Evolutionary conservation across 1,140 invertebrate genomes (phyloP).

Genomic region (Trichogramma pretiosum): DNA sequence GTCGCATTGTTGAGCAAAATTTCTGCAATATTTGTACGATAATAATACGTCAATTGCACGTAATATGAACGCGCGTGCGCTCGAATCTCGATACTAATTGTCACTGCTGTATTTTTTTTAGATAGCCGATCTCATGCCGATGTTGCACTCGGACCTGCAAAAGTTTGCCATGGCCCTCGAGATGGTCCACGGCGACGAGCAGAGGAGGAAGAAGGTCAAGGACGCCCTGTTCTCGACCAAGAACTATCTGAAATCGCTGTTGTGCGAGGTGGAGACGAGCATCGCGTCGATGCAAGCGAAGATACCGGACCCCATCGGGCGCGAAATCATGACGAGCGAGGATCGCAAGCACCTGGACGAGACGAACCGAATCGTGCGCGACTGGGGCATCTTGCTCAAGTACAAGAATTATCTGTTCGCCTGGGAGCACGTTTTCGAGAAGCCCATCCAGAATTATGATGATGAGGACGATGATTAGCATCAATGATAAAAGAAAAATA

Average conservation of each 20-base stretch:
- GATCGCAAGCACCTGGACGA: conserved; percentile 37
- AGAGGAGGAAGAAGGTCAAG: conserved; percentile 14
- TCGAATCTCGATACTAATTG: too few species aligned
- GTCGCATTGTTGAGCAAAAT: too few species aligned
- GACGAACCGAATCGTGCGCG: conserved; percentile 37
- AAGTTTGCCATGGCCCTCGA: conserved; percentile 45
- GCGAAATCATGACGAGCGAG: conserved; percentile 35
- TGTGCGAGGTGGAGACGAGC: conserved; percentile 42
- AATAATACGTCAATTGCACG: too few species aligned
- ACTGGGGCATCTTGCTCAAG: conserved; percentile 43
- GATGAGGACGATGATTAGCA: too few species aligned
- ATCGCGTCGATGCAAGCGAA: conserved; percentile 26
- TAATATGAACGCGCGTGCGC: too few species aligned
- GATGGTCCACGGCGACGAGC: conserved; percentile 36
- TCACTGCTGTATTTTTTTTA: conserved; percentile 25
- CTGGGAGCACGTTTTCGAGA: conserved; percentile 39
- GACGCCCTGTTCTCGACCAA: conserved; percentile 31
- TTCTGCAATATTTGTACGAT: too few species aligned
- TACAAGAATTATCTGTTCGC: conserved; percentile 42
- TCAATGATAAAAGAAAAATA: too few species aligned
- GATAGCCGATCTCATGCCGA: conserved; percentile 37
- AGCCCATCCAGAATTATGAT: too few species aligned
- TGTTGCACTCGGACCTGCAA: conserved; percentile 40
- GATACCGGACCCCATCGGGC: conserved; percentile 30
- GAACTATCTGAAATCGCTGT: conserved; percentile 31